Conservation (phyloP, 2,797 vertebrate species). For the Delichon dasypus region DNA sequence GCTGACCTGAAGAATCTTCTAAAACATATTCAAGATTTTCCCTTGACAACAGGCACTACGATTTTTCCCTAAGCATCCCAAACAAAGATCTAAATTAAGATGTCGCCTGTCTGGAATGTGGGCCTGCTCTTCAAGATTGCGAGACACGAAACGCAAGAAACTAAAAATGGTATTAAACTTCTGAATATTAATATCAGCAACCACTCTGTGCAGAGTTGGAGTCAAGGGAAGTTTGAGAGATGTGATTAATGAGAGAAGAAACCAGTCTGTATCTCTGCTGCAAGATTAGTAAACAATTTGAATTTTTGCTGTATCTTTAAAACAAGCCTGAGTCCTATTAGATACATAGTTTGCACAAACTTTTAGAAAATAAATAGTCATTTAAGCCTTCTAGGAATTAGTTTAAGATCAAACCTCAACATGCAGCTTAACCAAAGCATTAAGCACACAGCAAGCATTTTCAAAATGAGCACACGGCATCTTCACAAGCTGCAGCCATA, state of each 20-base stretch:
- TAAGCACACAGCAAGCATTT: not conserved
- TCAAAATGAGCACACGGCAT: not conserved
- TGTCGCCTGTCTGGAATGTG: constrained; percentile 43
- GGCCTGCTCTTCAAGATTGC: not conserved
- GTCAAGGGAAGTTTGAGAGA: not conserved
- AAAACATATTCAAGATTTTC: not conserved
- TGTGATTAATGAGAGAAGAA: not conserved
- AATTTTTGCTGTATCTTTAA: not conserved
- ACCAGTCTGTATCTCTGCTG: not conserved
- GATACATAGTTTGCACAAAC: not conserved
- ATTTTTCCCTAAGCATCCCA: constrained; percentile 17
- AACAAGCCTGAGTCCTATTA: not conserved
- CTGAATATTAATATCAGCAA: not conserved
- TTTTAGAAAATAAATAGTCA: not conserved
- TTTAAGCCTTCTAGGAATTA: not conserved
- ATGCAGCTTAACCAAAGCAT: not conserved
- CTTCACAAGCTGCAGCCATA: not conserved
- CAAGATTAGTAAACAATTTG: not conserved
- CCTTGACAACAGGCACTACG: not conserved
- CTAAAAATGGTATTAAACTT: constrained; percentile 16
- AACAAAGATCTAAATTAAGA: constrained; percentile 58
- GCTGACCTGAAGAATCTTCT: not conserved
- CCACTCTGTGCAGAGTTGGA: not conserved
- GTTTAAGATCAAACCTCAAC: not conserved
- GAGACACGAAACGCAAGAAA: not conserved